Conservation (phyloP, 2,888 invertebrate species). For the Pachymerium ferrugineum region DNA sequence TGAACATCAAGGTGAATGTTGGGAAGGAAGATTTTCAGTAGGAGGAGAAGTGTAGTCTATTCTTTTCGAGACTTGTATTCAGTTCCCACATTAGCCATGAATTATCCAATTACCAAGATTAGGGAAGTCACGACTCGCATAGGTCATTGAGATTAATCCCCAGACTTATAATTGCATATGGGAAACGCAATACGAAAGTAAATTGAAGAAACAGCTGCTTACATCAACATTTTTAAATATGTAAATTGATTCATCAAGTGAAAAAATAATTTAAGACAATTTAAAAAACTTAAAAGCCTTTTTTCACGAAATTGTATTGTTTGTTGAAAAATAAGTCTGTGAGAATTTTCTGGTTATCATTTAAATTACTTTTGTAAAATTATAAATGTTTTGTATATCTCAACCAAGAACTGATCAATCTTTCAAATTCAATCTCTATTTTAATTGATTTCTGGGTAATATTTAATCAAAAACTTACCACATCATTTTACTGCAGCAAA, state of each 20-base stretch:
- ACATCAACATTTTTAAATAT: conserved; percentile 12
- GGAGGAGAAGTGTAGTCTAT: background rate
- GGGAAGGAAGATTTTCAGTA: background rate
- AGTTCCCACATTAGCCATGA: conserved; percentile 27
- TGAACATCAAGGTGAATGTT: conserved; percentile 5
- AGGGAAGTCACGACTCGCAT: conserved; percentile 25
- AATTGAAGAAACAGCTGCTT: conserved; percentile 6
- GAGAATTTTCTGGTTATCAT: too few relatives aligned
- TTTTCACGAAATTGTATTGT: too few relatives aligned
- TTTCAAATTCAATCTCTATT: too few relatives aligned
- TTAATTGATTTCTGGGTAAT: too few relatives aligned
- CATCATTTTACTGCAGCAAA: too few relatives aligned
- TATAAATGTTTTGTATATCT: too few relatives aligned
- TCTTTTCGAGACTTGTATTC: background rate
- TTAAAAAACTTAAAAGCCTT: background rate
- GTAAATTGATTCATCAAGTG: conserved; percentile 13
- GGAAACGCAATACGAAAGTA: background rate
- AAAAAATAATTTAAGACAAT: background rate
- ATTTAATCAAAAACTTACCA: too few relatives aligned
- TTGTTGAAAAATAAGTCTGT: too few relatives aligned
- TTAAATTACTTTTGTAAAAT: too few relatives aligned
- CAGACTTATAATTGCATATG: background rate
- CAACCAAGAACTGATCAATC: too few relatives aligned
- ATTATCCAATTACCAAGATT: conserved; percentile 20
- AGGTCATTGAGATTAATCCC: conserved; percentile 16